Conservation (phyloP, 2,797 vertebrate genomes). For the Adrianichthys oophorus region DNA sequence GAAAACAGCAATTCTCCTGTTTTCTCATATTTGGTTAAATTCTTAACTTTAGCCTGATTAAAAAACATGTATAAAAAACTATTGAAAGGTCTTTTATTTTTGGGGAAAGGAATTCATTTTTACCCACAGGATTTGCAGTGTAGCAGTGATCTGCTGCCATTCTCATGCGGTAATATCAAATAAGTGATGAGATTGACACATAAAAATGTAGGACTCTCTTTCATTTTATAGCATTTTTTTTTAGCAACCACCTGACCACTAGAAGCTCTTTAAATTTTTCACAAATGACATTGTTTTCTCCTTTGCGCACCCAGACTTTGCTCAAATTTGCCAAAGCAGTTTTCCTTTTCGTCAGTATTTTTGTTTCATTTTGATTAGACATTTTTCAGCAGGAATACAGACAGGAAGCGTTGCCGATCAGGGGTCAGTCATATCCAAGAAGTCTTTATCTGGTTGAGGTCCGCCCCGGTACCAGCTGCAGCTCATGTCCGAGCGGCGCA, state of each 20-base stretch:
- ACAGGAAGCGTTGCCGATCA: constrained; percentile 60
- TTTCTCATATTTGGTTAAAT: too few species aligned
- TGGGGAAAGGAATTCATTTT: constrained; percentile 24
- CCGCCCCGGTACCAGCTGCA: constrained; percentile 90
- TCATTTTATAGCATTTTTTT: constrained; percentile 23
- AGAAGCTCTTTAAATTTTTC: too few species aligned
- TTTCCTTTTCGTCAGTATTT: constrained; percentile 5
- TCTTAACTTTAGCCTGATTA: too few species aligned
- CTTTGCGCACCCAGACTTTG: constrained; percentile 20
- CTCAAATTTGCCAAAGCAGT: constrained; percentile 42
- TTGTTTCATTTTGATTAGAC: constrained; percentile 13
- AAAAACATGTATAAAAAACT: constrained; percentile 4
- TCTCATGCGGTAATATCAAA: constrained; percentile 29
- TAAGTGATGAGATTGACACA: constrained; percentile 35
- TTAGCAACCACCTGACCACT: constrained; percentile 30
- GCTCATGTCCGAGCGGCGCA: constrained; percentile 83
- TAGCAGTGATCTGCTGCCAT: constrained; percentile 19
- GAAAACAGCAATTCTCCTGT: constrained; percentile 6
- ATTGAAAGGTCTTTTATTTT: constrained; percentile 10
- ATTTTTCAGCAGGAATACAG: too few species aligned
- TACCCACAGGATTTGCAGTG: constrained; percentile 6
- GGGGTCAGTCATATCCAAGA: constrained; percentile 86
- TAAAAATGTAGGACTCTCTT: constrained; percentile 27
- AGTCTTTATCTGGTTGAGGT: constrained; percentile 84
- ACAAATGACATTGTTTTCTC: too few species aligned